phyloP scores from a whole-genome alignment of 1,140 invertebrate species.

The Plectrocnemia conspersa region DNA sequence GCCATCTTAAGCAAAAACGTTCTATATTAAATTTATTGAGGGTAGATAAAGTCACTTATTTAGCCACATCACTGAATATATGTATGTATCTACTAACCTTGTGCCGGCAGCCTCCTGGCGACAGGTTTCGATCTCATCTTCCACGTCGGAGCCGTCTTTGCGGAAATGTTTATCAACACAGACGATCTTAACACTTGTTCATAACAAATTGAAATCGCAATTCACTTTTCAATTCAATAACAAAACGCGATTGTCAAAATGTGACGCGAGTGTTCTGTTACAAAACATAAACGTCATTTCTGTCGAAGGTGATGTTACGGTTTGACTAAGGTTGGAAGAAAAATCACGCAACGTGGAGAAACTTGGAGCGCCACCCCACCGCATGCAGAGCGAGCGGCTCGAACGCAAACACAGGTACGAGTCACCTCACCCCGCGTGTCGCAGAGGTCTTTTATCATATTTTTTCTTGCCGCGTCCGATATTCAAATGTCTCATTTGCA shows the following conservation, averaged over 20 bases:
- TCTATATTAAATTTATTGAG: too few species aligned
- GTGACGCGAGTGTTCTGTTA: too few species aligned
- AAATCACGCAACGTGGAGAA: slow-evolving; percentile 23
- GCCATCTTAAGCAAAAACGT: too few species aligned
- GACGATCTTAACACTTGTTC: too few species aligned
- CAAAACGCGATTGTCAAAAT: too few species aligned
- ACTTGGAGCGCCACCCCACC: slow-evolving; percentile 15
- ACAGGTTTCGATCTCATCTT: slow-evolving; percentile 34
- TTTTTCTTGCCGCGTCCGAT: slow-evolving; percentile 20
- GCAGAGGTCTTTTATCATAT: slow-evolving; percentile 24
- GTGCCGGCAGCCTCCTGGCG: slow-evolving; percentile 32
- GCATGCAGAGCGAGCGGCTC: not conserved
- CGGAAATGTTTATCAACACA: not conserved
- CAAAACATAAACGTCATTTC: slow-evolving; percentile 21
- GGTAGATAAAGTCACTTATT: too few species aligned
- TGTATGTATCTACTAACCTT: slow-evolving; percentile 31
- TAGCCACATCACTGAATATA: too few species aligned
- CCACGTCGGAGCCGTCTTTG: slow-evolving; percentile 13
- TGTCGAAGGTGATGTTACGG: slow-evolving; percentile 18
- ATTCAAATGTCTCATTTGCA: slow-evolving; percentile 26
- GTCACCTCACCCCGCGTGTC: slow-evolving; percentile 8
- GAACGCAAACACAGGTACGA: not conserved
- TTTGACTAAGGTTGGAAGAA: slow-evolving; percentile 15
- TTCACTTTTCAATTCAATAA: too few species aligned
- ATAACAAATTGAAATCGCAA: too few species aligned